Conservation (phyloP, 2,888 invertebrate species). For the Ellobium chinense region DNA sequence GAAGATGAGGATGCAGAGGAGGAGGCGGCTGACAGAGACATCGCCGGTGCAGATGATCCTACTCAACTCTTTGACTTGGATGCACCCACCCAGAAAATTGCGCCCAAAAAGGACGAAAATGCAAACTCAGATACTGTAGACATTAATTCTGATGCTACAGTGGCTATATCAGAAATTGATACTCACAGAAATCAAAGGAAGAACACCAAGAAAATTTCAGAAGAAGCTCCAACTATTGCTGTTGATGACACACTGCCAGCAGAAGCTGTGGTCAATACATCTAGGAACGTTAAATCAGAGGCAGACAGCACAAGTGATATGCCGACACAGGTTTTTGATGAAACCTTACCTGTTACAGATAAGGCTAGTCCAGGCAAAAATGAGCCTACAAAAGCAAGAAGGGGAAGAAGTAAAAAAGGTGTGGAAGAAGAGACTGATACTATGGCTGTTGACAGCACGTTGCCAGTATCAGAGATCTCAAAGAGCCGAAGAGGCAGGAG, state of each 20-base stretch:
- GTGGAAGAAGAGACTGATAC: not conserved
- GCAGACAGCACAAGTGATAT: not conserved
- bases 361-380: not conserved
- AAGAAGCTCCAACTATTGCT: not conserved
- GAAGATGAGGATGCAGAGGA: not conserved
- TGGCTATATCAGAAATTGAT: not conserved
- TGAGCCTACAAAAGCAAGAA: not conserved
- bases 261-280: not conserved
- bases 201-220: not conserved
- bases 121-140: not conserved
- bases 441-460: not conserved
- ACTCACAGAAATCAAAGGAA: not conserved
- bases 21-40: not conserved
- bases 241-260: not conserved
- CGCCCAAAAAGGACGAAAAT: not conserved
- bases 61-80: not conserved
- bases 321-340: conserved; percentile 35
- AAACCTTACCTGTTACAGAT: not conserved
- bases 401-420: not conserved
- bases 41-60: not conserved
- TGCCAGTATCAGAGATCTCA: not conserved
- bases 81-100: not conserved
- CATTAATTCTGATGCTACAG: not conserved
- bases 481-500: not conserved
- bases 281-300: not conserved